phyloP scores from a whole-genome alignment of 2,797 vertebrate genomes.

The Muscicapa comitata region DNA sequence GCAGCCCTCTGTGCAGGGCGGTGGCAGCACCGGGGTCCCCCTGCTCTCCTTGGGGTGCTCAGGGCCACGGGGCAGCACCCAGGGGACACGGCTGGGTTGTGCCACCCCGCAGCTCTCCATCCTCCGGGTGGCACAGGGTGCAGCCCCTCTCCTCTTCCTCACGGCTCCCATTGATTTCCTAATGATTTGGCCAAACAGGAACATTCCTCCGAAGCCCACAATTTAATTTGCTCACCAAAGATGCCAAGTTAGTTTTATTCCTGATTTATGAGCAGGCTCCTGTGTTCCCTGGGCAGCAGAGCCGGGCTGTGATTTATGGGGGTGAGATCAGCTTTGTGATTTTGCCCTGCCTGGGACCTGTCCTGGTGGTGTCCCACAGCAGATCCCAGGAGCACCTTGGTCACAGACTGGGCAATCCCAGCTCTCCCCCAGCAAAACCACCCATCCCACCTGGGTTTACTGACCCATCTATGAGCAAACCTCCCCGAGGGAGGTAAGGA shows the following conservation, averaged over 20 bases:
- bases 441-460: neutral
- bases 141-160: neutral
- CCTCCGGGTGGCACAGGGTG: fast-evolving
- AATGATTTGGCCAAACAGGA: slow-evolving; percentile 20
- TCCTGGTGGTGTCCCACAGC: neutral
- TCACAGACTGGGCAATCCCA: neutral
- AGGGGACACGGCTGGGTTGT: neutral
- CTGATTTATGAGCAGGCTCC: slow-evolving; percentile 23
- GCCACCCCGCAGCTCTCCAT: neutral
- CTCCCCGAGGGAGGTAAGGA: neutral
- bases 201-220: slow-evolving; percentile 41
- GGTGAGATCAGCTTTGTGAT: neutral
- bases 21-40: neutral
- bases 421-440: neutral
- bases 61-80: fast-evolving
- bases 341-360: neutral
- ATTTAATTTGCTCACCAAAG: slow-evolving; percentile 28
- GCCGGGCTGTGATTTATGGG: neutral
- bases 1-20: neutral
- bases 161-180: neutral
- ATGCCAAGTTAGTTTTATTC: neutral
- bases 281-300: neutral
- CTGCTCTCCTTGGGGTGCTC: fast-evolving
- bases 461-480: neutral
- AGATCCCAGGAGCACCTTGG: neutral